Evolutionary conservation across 2,113 vertebrate species (phyloP), one percentile per base, ranked within the genome.

Genomic region (Cercocebus atys): DNA sequence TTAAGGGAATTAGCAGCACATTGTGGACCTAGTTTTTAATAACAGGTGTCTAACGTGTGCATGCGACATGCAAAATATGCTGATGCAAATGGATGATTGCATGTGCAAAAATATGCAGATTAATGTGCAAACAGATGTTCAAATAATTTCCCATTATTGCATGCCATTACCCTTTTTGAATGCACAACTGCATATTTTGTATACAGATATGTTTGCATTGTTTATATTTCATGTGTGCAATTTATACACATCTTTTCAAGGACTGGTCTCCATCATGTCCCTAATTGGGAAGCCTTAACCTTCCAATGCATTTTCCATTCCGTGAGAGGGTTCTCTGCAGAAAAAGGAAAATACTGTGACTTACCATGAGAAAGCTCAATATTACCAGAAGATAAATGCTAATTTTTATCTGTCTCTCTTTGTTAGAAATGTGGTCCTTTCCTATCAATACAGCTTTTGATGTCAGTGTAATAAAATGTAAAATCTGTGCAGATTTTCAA

Each of bases 61-160:
- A 98, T 94, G 59, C 0, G 66, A 98, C 96, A 97, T 97, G 95
- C 94, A 98, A 98, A 98, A 98, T 97, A 98, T 98, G 97, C 97
- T 97, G 96, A 97, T 98, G 97, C 92, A 98, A 98, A 98, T 97
- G 88, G 95, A 80, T 97, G 92, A 97, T 96, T 97, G 98, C 94
- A 98, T 98, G 98, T 98, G 98, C 93, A 97, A 98, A 98, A 98
- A 98, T 98, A 98, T 98, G 98, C 97, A 98, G 97, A 98, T 98
- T 98, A 97, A 98, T 97, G 97, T 97, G 88, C 97, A 98, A 98
- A 97, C 98, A 98, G 98, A 98, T 98, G 98, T 98, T 98, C 98
- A 97, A 98, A 98, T 98, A 97, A 98, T 98, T 98, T 98, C 93
- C 97, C 93, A 98, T 98, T 97, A 97, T 97, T 97, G 94, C 95